These are phyloP conservation scores for Tragelaphus buxtoni DNA, from an alignment of 2,113 vertebrate species.

Conservation along the genomic window DNA sequence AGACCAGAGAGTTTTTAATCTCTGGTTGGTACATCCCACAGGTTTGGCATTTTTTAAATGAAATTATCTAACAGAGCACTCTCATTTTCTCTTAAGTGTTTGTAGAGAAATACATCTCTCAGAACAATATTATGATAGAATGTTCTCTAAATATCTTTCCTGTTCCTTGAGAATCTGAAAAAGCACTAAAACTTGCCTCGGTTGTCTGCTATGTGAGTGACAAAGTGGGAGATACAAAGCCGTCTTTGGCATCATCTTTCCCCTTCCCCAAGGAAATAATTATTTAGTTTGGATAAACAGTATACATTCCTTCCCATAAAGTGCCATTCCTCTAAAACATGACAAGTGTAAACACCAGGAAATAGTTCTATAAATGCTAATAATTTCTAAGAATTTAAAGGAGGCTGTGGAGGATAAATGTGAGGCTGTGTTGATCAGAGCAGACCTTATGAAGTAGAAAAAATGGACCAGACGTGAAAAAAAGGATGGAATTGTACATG, in stretches of 20 bases:
- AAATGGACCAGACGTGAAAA: not conserved
- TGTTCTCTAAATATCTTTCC: not conserved
- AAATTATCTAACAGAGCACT: not conserved
- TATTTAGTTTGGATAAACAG: not conserved
- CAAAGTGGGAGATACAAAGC: not conserved
- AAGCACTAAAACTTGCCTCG: not conserved
- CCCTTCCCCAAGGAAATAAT: not conserved
- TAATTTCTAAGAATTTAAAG: not conserved
- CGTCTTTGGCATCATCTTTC: not conserved
- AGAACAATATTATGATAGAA: not conserved
- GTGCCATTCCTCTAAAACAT: not conserved
- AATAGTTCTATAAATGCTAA: not conserved
- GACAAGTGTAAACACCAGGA: not conserved
- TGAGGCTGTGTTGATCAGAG: not conserved
- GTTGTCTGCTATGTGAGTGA: not conserved
- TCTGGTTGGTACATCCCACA: not conserved
- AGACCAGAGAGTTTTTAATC: not conserved
- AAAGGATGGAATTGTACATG: not conserved
- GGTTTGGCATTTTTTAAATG: not conserved
- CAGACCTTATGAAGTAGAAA: not conserved
- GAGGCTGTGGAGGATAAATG: not conserved
- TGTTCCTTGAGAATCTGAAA: not conserved
- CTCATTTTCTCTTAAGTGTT: not conserved
- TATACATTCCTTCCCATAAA: not conserved
- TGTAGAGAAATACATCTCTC: not conserved